A percentile compares a stretch with the other conserved stretches of the same genome.
Conservation (phyloP, 1,140 invertebrate genomes). For the Acromyrmex charruanus region DNA sequence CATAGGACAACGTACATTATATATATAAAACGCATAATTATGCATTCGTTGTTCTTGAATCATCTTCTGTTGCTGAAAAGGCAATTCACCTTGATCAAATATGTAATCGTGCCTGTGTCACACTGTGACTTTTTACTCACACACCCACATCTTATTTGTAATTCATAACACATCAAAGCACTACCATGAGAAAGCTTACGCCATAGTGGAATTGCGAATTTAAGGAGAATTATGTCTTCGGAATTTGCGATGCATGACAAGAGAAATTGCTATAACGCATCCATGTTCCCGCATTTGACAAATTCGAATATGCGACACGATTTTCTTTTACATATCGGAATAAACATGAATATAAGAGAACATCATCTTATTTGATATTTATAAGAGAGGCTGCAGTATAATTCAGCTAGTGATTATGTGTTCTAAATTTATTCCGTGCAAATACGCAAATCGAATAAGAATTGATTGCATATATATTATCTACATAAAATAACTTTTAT, state of each 20-base stretch:
- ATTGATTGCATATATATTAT: conserved; percentile 23
- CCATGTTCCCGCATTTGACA: conserved; percentile 17
- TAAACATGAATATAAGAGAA: conserved; percentile 45
- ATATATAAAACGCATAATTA: background rate
- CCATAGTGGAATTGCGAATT: conserved; percentile 44
- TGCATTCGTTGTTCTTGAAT: background rate
- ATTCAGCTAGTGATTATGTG: conserved; percentile 46
- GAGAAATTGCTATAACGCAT: conserved; percentile 44
- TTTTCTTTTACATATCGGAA: conserved; percentile 45
- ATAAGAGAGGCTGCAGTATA: conserved; percentile 44
- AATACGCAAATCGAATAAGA: background rate
- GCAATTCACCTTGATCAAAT: conserved; percentile 63
- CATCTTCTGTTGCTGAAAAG: background rate
- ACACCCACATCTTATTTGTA: conserved; percentile 48
- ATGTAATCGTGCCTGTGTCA: conserved; percentile 61
- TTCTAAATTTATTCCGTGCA: conserved; percentile 3
- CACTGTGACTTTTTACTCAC: conserved; percentile 11
- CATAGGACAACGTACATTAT: background rate
- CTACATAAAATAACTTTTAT: background rate
- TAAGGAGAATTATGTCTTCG: conserved; percentile 53
- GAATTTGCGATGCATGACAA: conserved; percentile 43
- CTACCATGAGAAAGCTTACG: conserved; percentile 8
- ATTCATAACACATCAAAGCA: conserved; percentile 68
- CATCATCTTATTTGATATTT: conserved; percentile 53
- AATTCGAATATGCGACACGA: conserved; percentile 31